Evolutionary conservation across 2,113 vertebrate species (phyloP), one percentile per base, ranked within the genome.

Genomic region (Diphyllodes magnificus): DNA sequence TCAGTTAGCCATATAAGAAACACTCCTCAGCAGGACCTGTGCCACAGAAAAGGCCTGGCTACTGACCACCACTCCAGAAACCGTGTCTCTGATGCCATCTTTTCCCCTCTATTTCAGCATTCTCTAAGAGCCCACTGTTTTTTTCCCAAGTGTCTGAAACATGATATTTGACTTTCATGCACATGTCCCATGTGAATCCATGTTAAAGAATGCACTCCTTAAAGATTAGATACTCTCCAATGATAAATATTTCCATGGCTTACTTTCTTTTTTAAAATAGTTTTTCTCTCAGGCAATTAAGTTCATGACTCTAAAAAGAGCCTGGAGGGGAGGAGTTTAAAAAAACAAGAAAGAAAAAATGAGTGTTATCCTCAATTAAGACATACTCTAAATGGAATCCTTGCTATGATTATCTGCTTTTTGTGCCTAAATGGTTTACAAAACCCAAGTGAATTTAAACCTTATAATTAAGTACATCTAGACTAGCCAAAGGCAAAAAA

Each of bases 401-500:
- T 91, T 91, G 42, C 39, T 59, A 49, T 86, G 47, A 94, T 63
- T 93, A 21, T 80, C 56, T 80, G 72, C 35, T 86, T 94, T 91
- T 80, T 75, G 45, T 77, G 82, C 19, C 64, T 95, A 68, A 97
- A 92, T 25, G 54, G 35, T 94, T 95, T 95, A 95, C 90, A 95
- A 95, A 94, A 69, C 90, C 82, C 92, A 80, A 88, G 64, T 83
- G 93, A 96, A 82, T 79, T 88, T 61, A 93, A 94, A 88, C 28
- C 31, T 71, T 54, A 87, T 79, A 92, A 93, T 95, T 93, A 96
- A 96, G 83, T 82, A 92, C 40, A 92, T 86, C 42, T 88, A 91
- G 39, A 90, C n/a, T 90, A 95, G 80, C 96, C 63, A 93, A 86
- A 90, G 76, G 92, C 94, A 97, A 93, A 51, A 42, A 86, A 42